Evolutionary conservation across 2,888 invertebrate genomes (phyloP), one percentile per base, ranked within the genome.

Genomic region (Mythimna pallens): DNA sequence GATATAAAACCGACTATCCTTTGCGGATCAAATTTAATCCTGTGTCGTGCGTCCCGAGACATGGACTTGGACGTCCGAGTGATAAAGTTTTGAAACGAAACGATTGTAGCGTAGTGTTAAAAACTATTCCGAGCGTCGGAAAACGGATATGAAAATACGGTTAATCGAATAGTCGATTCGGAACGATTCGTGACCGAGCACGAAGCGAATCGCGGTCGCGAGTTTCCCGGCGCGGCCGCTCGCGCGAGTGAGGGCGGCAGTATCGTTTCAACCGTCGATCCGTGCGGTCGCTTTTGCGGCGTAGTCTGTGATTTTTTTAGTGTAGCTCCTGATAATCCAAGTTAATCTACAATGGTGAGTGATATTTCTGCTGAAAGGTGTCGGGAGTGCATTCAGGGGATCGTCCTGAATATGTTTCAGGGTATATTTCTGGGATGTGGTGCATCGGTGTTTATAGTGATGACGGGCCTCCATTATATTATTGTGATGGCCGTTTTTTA

Each of bases 1-100:
- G 94, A 97, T 97, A 97, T 97, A 97, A 97, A 97, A 97, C 96
- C 96, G 94, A 96, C 96, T 96, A 96, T 95, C 95, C 95, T 97
- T 96, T 97, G 96, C 97, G 85, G 93, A 95, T 95, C 96, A 95
- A 97, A 97, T 97, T 94, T 97, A 97, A 96, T 97, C 95, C 96
- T 93, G 92, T 92, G 90, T 91, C 87, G 96, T 95, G 93, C 95
- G 94, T 94, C 93, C 93, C 94, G 93, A 95, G 96, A 95, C 94
- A 95, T 95, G 95, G 96, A 95, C 96, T 95, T 93, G 93, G 91
- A 93, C 91, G 90, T 92, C 91, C 90, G 91, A 91, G 90, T 91
- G 88, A 90, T 86, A 90, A 89, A 89, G 88, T 91, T 90, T 88
- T 94, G 86, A 93, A 90, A 89, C 89, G 84, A 89, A 90, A 88